Evolutionary conservation across 2,797 vertebrate genomes (phyloP).

Genomic region (Gouania willdenowi): DNA sequence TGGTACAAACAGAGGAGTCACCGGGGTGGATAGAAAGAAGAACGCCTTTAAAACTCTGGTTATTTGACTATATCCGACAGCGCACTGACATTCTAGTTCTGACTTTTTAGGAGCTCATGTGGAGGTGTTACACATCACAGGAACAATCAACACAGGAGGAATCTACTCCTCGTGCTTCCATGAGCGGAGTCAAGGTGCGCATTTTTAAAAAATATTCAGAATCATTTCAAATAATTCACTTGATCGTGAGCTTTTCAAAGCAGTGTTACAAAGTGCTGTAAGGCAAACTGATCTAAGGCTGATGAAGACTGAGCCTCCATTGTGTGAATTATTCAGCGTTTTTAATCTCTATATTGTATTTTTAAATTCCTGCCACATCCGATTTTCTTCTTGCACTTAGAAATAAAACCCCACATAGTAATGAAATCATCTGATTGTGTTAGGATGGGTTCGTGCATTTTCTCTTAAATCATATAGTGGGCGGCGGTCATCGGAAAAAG

Average conservation of each 20-base stretch:
- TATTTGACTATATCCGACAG: slow-evolving; percentile 21
- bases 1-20: slow-evolving; percentile 41
- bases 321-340: too few relatives aligned
- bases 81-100: slow-evolving; percentile 33
- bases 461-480: too few relatives aligned
- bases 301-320: too few relatives aligned
- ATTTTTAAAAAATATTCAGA: slow-evolving; percentile 36
- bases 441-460: too few relatives aligned
- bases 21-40: slow-evolving; percentile 32
- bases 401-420: too few relatives aligned
- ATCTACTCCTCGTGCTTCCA: slow-evolving; percentile 40
- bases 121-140: slow-evolving; percentile 57
- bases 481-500: too few relatives aligned
- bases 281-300: background rate
- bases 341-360: too few relatives aligned
- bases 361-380: too few relatives aligned
- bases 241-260: slow-evolving; percentile 44
- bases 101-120: slow-evolving; percentile 64
- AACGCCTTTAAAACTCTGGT: slow-evolving; percentile 27
- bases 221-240: slow-evolving; percentile 41
- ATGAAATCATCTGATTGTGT: too few relatives aligned
- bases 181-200: slow-evolving; percentile 34
- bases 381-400: too few relatives aligned
- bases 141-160: slow-evolving; percentile 54
- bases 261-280: slow-evolving; percentile 44